Percentiles rank a stretch among this genome's conserved stretches.
phyloP scores from a whole-genome alignment of 2,888 invertebrate genomes.

The Zaprionus bogoriensis region DNA sequence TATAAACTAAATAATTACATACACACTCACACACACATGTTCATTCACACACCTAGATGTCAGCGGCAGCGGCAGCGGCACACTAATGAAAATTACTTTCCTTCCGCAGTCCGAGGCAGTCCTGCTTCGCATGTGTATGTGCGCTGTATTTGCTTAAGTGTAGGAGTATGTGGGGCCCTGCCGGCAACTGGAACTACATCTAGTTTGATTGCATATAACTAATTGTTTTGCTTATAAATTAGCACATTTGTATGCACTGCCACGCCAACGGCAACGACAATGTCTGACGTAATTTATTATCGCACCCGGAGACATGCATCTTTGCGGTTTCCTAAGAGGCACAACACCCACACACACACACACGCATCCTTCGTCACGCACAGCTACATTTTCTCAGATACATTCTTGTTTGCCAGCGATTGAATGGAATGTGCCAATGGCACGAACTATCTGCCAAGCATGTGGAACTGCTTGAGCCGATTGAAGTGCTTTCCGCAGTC shows the following conservation, averaged over 20 bases:
- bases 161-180: constrained; percentile 20
- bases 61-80: not conserved
- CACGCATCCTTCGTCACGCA: not conserved
- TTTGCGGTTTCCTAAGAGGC: not conserved
- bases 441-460: constrained; percentile 4
- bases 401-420: not conserved
- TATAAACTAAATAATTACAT: constrained; percentile 61
- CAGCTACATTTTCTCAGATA: not conserved
- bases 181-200: constrained; percentile 27
- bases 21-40: constrained; percentile 30
- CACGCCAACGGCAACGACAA: constrained; percentile 37
- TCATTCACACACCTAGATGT: constrained; percentile 1
- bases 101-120: constrained; percentile 3
- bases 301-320: constrained; percentile 40
- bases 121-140: constrained; percentile 8
- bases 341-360: not conserved
- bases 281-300: constrained; percentile 70
- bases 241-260: constrained; percentile 72
- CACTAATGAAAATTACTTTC: constrained; percentile 73
- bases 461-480: not conserved
- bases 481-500: not conserved
- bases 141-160: constrained; percentile 23
- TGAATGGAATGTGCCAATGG: constrained; percentile 11
- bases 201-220: constrained; percentile 67
- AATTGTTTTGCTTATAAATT: constrained; percentile 77